Evolutionary conservation across 2,888 invertebrate species (phyloP).

Genomic region (Buathra laborator): DNA sequence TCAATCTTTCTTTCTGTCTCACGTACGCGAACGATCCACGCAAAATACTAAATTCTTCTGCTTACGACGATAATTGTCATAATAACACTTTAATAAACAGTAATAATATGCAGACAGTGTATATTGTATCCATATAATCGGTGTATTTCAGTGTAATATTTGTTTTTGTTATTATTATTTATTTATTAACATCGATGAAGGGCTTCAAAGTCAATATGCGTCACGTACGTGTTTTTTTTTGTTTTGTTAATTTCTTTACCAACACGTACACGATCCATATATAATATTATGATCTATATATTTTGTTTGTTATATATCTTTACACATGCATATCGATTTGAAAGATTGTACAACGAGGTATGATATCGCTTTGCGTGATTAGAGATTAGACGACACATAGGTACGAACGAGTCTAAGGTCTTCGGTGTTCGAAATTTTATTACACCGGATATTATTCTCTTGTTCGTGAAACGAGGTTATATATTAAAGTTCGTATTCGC

Average conservation of each 20-base stretch:
- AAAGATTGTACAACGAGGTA: slow-evolving; percentile 71
- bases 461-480: background rate
- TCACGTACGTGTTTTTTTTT: background rate
- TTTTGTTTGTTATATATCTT: slow-evolving; percentile 51
- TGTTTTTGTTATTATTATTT: slow-evolving; percentile 15
- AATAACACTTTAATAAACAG: slow-evolving; percentile 50
- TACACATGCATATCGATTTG: slow-evolving; percentile 68
- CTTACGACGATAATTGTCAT: slow-evolving; percentile 53
- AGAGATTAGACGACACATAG: slow-evolving; percentile 70
- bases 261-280: slow-evolving; percentile 71
- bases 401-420: slow-evolving; percentile 64
- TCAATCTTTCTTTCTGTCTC: background rate
- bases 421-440: slow-evolving; percentile 31
- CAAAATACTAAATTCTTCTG: slow-evolving; percentile 37
- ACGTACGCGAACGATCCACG: slow-evolving; percentile 11
- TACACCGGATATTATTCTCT: slow-evolving; percentile 23
- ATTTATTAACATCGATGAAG: slow-evolving; percentile 54
- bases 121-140: slow-evolving; percentile 50
- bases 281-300: slow-evolving; percentile 71
- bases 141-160: slow-evolving; percentile 69
- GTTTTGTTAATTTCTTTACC: slow-evolving; percentile 64
- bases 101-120: slow-evolving; percentile 62
- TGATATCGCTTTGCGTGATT: slow-evolving; percentile 61
- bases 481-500: slow-evolving; percentile 23
- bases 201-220: slow-evolving; percentile 13